A percentile compares a stretch with the other conserved stretches of the same genome.
phyloP scores from a whole-genome alignment of 2,113 vertebrate genomes.

The Trochalopteron elliotii region DNA sequence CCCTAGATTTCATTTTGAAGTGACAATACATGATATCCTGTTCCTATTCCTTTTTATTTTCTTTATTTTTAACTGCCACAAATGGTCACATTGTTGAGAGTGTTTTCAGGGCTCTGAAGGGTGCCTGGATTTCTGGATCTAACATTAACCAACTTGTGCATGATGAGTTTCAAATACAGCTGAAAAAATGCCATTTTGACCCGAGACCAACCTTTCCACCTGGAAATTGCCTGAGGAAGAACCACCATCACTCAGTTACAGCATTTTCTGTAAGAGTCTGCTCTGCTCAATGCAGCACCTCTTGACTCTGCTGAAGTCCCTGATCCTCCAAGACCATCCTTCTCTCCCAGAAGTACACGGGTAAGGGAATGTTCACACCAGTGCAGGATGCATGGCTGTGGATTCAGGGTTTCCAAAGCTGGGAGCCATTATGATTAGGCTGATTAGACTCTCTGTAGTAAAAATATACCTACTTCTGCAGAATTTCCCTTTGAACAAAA shows the following conservation, averaged over 20 bases:
- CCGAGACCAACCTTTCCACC: neutral
- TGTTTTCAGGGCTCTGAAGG: neutral
- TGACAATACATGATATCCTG: neutral
- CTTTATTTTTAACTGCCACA: neutral
- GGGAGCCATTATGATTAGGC: neutral
- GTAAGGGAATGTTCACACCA: neutral
- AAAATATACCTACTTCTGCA: neutral
- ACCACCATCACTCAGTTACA: neutral
- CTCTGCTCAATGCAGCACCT: neutral
- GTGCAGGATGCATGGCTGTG: neutral
- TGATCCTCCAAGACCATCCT: neutral
- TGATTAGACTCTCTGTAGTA: neutral
- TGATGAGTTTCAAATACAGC: neutral
- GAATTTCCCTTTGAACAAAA: neutral
- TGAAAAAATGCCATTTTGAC: neutral
- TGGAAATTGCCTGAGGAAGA: neutral
- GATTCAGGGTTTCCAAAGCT: neutral
- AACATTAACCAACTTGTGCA: neutral
- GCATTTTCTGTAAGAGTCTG: neutral
- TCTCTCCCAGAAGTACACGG: rapidly evolving
- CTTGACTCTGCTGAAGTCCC: neutral
- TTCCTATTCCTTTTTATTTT: neutral
- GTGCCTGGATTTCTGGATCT: neutral
- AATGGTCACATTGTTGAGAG: neutral
- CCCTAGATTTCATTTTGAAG: neutral